A percentile compares a stretch with the other conserved stretches of the same genome.
Conservation (phyloP, 2,113 vertebrate species). For the Micromys minutus region DNA sequence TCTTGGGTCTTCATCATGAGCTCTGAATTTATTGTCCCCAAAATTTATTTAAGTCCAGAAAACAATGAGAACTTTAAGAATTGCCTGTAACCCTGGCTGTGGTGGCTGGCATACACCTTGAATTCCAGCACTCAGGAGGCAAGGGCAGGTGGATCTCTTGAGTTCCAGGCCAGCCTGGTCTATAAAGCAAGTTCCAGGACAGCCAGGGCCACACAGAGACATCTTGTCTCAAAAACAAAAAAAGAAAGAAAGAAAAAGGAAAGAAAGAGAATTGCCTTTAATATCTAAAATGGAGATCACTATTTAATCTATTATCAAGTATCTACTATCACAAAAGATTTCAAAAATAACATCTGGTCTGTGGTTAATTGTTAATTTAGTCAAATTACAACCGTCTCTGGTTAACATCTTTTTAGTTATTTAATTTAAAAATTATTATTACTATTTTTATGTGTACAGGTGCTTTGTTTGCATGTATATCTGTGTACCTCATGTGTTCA, state of each 20-base stretch:
- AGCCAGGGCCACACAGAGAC: no score
- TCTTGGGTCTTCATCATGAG: neutral
- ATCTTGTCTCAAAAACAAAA: neutral
- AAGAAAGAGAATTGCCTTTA: neutral
- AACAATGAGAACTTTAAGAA: conserved; percentile 53
- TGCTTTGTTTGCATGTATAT: neutral
- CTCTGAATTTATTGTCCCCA: conserved; percentile 53
- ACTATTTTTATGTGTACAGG: neutral
- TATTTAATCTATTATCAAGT: conserved; percentile 22
- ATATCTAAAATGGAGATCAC: conserved; percentile 21
- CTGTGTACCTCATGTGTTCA: neutral
- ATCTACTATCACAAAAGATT: conserved; percentile 31
- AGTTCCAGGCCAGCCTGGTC: neutral
- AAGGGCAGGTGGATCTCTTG: neutral
- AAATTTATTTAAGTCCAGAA: conserved; percentile 20
- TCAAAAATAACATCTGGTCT: conserved; percentile 34
- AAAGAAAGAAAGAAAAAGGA: neutral
- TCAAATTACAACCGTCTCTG: conserved; percentile 15
- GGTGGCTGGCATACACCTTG: neutral
- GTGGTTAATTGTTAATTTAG: conserved; percentile 27
- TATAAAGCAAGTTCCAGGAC: neutral
- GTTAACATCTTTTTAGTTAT: conserved; percentile 21
- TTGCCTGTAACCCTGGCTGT: neutral
- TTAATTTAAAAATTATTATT: neutral
- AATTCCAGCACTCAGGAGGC: neutral